Evolutionary conservation across 2,113 vertebrate genomes (phyloP).

Genomic region (Erythrolamprus reginae): DNA sequence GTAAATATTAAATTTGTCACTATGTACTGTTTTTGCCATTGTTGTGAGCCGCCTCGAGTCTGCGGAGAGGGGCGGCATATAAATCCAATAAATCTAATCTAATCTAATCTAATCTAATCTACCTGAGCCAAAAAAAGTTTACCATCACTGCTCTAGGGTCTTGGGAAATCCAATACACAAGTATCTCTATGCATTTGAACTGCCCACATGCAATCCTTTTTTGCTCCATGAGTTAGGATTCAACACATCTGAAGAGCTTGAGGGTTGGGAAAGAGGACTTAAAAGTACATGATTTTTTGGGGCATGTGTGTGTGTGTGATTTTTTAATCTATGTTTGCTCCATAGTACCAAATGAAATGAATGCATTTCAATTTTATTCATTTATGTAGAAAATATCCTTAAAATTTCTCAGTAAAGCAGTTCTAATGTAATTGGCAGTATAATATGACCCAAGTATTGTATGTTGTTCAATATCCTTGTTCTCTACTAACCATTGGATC

Average conservation of each 20-base stretch:
- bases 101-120: too few species aligned
- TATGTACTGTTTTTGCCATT: too few species aligned
- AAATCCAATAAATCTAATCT: too few species aligned
- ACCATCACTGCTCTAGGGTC: neutral
- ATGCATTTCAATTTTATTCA: conserved; percentile 19
- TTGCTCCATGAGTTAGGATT: neutral
- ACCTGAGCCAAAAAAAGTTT: too few species aligned
- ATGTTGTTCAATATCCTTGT: conserved; percentile 56
- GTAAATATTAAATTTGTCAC: too few species aligned
- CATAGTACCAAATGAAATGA: conserved; percentile 21
- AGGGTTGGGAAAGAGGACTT: neutral
- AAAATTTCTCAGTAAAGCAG: conserved; percentile 31
- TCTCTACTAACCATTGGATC: conserved; percentile 57
- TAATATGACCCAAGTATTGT: conserved; percentile 61
- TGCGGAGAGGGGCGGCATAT: too few species aligned
- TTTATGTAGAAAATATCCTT: conserved; percentile 42
- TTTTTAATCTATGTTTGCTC: neutral
- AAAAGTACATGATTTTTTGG: neutral
- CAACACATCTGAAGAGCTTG: neutral
- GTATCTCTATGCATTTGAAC: neutral
- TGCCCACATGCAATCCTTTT: neutral
- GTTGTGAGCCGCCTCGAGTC: too few species aligned
- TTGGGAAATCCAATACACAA: neutral
- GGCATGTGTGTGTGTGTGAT: neutral
- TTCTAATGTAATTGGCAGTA: conserved; percentile 55